Percentiles rank a stretch among this genome's conserved stretches.
These are phyloP conservation scores for Rhabdornis inornatus DNA, from an alignment of 2,113 vertebrate species.

Conservation along the genomic window DNA sequence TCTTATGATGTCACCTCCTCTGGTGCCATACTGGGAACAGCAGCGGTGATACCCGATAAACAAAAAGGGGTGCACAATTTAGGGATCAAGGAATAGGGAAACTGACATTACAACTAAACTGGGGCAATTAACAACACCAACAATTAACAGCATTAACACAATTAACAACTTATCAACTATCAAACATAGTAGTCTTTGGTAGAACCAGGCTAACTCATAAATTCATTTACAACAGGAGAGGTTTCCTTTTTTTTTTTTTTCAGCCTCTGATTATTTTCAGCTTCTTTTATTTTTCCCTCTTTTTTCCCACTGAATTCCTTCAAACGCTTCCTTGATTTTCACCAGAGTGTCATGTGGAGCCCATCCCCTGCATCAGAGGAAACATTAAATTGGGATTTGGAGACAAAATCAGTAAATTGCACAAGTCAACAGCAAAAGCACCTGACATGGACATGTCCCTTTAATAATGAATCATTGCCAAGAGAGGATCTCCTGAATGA, in stretches of 20 bases:
- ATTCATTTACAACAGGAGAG: no score
- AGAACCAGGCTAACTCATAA: no score
- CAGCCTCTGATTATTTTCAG: neutral
- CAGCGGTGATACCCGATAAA: no score
- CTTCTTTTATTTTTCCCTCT: neutral
- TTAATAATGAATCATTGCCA: neutral
- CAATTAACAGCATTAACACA: no score
- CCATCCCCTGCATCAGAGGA: neutral
- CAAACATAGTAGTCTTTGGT: no score
- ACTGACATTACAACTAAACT: no score
- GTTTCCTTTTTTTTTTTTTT: neutral
- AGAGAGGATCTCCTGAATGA: neutral
- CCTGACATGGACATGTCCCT: neutral
- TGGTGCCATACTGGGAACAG: no score
- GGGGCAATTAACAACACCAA: no score
- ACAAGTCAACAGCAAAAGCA: neutral
- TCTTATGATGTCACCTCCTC: no score
- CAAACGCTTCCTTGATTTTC: neutral
- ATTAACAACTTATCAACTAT: no score
- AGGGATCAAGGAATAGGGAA: no score
- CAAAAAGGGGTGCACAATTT: no score
- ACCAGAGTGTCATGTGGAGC: neutral
- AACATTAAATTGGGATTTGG: neutral
- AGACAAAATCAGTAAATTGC: constrained; percentile 6
- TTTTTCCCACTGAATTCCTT: neutral